Conservation (phyloP, 2,113 vertebrate species). For the Ranitomeya imitator region DNA sequence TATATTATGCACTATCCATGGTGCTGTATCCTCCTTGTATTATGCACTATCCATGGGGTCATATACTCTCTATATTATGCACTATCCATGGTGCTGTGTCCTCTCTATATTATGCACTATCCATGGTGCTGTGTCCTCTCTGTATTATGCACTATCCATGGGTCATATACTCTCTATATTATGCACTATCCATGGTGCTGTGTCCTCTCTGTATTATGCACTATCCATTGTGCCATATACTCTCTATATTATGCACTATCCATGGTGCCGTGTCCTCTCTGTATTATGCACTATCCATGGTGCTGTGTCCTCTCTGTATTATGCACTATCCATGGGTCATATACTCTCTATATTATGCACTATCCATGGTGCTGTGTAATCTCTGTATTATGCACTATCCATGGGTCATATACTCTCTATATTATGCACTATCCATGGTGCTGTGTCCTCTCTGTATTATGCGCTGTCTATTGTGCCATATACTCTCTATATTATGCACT, state of each 20-base stretch:
- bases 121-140: background rate
- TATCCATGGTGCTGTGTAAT: too few relatives aligned
- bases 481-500: background rate
- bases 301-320: too few relatives aligned
- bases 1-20: too few relatives aligned
- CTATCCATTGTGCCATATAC: background rate
- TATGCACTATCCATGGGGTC: too few relatives aligned
- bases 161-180: background rate
- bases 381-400: too few relatives aligned
- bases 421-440: constrained; percentile 6
- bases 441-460: background rate
- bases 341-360: too few relatives aligned
- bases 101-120: background rate
- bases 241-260: background rate
- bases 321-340: too few relatives aligned
- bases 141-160: background rate
- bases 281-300: too few relatives aligned
- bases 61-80: background rate
- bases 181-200: background rate
- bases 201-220: background rate
- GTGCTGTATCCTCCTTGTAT: too few relatives aligned
- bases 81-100: background rate
- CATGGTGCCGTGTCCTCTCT: background rate
- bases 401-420: background rate
- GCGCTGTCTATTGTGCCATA: background rate